Evolutionary conservation across 2,888 invertebrate species (phyloP), one percentile per base, ranked within the genome.

Genomic region (Anarsia innoxiella): DNA sequence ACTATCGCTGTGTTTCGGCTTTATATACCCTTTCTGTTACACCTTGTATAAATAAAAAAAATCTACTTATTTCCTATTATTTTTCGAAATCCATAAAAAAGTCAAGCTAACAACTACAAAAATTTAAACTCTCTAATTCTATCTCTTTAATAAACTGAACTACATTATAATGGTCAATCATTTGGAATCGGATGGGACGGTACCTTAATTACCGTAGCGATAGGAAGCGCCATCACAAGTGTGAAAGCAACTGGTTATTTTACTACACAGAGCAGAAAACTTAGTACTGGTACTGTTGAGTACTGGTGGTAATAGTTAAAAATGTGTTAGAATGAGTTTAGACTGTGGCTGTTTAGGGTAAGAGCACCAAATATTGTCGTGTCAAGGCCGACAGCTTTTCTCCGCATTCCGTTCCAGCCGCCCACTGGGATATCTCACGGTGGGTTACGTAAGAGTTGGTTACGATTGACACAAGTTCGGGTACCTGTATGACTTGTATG

Each of bases 381-480:
- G 83, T 83, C 83, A 84, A 84, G 83, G 83, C 69, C 83, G 69
- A 49, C 80, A 56, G 75, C 83, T 84, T 84, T 84, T 80, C 77
- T 82, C 76, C 75, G 61, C 82, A 83, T 83, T 84, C 82, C 80
- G 64, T 66, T 70, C 66, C 70, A 66, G 64, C 68, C 80, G 79
- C 83, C 82, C 79, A 83, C 82, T 61, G 78, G 78, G 77, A 75
- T 80, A 79, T 78, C 79, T 83, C 80, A 79, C 79, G 66, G 65
- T 49, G 58, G 59, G 64, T 82, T 82, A 73, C 66, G 76, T 78
- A 80, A 69, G 68, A 72, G 78, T 74, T 60, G 62, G 68, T 65
- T 69, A 69, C 73, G 66, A 72, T 72, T 73, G 69, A 73, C 66
- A 66, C 56, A 63, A n/a, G n/a, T n/a, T n/a, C n/a, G n/a, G n/a